Base-by-base conservation (phyloP, 1,140 invertebrate genomes). In the Drepana arcuata region DNA sequence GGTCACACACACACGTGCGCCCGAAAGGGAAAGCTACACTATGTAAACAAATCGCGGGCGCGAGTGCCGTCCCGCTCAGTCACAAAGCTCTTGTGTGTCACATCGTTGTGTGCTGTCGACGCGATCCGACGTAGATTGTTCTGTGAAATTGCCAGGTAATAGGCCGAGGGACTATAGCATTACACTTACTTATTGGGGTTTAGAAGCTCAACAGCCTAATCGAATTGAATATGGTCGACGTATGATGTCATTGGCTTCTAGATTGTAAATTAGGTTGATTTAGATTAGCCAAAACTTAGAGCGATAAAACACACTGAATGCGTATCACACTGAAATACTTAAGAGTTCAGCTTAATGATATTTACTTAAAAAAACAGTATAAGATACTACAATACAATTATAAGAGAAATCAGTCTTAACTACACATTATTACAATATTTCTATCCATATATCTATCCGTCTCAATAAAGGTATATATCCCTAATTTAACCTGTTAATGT, bases 141-240 rank as follows among this genome's bases (percentile, higher is more conserved):
- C 77, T 77, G 77, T 81, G 72, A 81, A 81, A 81, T 81, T 79
- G 74, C 74, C 77, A 81, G 77, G 77, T 81, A 81, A 81, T 81
- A 81, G 74, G 73, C 72, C 56, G 68, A 68, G 69, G 65, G 70
- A 75, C 73, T 81, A 68, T 72, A 70, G 65, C 59, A 73, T 77
- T 79, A 79, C 72, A 79, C 70, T 70, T 73, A 79, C 65, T 78
- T 75, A 78, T 78, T 73, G 69, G 65, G 62, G 58, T 63, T 75
- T 74, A 72, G 68, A 53, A 61, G 69, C 56, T 73, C 62, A 68
- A 65, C 57, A 52, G 55, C 58, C 59, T 74, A 74, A 81, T 74
- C 70, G 58, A 77, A 71, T 80, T 74, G 50, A 72, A 74, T 77
- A 72, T 69, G 62, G 66, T 46, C 59, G 57, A 68, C 63, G 62